Conservation (phyloP, 1,140 invertebrate species). For the Drosophila navojoa region DNA sequence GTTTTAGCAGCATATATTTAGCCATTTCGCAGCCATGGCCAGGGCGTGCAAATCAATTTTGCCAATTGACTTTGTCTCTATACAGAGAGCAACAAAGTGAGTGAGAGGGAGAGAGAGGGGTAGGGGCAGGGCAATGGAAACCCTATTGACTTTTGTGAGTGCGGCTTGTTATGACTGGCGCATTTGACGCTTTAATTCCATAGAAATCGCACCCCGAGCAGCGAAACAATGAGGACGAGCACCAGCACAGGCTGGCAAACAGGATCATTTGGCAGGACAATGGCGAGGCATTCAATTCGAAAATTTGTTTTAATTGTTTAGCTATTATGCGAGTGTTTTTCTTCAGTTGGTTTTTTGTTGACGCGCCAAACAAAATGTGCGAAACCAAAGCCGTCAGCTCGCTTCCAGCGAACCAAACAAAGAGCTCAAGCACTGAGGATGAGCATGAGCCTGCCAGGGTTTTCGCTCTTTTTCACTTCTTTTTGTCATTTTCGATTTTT, state of each 20-base stretch:
- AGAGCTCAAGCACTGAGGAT: conserved; percentile 5
- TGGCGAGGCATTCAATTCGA: conserved; percentile 56
- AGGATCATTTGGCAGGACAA: conserved; percentile 42
- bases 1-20: conserved; percentile 76
- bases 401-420: conserved; percentile 66
- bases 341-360: conserved; percentile 51
- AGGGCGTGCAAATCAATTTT: conserved; percentile 72
- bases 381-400: conserved; percentile 44
- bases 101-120: background rate
- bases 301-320: conserved; percentile 77
- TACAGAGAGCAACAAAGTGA: background rate
- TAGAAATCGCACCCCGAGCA: conserved; percentile 52
- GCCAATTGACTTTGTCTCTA: conserved; percentile 11
- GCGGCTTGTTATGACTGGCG: conserved; percentile 71
- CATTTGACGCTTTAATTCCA: conserved; percentile 79
- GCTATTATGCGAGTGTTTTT: conserved; percentile 57
- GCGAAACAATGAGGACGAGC: conserved; percentile 4
- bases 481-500: conserved; percentile 36
- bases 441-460: conserved; percentile 26
- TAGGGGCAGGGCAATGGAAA: too few relatives aligned
- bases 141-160: conserved; percentile 44
- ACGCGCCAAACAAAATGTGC: conserved; percentile 69
- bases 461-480: background rate
- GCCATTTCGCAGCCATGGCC: conserved; percentile 45
- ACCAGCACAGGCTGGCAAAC: conserved; percentile 12